These are phyloP conservation scores for Aplysina aerophoba DNA, from an alignment of 37 sponge, comb jelly and placozoan species.

Conservation along the genomic window DNA sequence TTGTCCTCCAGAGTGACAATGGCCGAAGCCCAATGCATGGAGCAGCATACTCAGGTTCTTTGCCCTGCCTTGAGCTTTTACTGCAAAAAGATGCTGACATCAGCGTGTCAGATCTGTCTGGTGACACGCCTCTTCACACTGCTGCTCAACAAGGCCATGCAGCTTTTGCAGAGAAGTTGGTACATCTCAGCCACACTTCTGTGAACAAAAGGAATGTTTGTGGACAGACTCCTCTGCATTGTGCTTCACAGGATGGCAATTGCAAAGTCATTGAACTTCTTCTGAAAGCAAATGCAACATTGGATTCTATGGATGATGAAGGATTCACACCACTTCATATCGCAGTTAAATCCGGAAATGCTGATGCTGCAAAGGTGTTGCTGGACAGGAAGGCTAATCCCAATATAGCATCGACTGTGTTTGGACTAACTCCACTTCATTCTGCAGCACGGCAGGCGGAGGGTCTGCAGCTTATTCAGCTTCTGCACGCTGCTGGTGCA, in stretches of 20 bases:
- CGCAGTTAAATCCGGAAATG: not conserved
- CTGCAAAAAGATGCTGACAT: no score
- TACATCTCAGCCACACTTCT: not conserved
- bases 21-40: no score
- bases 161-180: no score
- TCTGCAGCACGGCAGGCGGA: not conserved
- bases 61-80: no score
- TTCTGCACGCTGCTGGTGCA: no score
- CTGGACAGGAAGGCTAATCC: not conserved
- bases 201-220: not conserved
- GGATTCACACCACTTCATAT: constrained; percentile 2
- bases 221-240: not conserved
- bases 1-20: no score
- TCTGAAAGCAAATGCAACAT: not conserved
- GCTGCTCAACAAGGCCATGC: no score
- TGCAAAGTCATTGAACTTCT: not conserved
- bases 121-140: no score
- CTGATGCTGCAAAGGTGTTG: not conserved
- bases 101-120: no score
- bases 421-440: not conserved
- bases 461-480: not conserved
- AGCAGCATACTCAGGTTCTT: no score
- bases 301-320: not conserved
- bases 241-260: not conserved
- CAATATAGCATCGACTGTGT: not conserved